Percentiles rank a stretch among this genome's conserved stretches.
Evolutionary conservation across 2,113 vertebrate genomes (phyloP).

Genomic region (Mormoops blainvillei): DNA sequence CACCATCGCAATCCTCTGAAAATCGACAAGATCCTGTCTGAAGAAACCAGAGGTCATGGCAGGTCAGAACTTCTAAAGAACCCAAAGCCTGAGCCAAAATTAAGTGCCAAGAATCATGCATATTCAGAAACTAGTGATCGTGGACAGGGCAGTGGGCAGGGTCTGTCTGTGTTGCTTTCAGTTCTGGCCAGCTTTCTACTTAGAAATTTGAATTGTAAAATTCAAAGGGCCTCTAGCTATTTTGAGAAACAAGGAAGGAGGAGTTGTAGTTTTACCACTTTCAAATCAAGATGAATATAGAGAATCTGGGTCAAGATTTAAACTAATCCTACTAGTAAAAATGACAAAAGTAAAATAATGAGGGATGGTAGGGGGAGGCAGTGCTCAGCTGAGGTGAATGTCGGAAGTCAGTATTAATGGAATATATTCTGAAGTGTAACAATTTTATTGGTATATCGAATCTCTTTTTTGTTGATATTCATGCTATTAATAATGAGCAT

Average conservation of each 20-base stretch:
- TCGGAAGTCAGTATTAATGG: background rate
- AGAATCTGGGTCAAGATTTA: slow-evolving; percentile 14
- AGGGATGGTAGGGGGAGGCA: background rate
- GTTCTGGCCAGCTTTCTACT: background rate
- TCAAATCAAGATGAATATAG: background rate
- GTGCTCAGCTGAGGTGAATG: background rate
- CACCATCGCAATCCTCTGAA: slow-evolving; percentile 16
- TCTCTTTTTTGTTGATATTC: background rate
- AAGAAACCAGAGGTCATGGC: background rate
- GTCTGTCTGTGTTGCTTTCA: background rate
- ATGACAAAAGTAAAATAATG: background rate
- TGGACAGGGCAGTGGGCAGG: background rate
- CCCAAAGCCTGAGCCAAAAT: slow-evolving; percentile 23
- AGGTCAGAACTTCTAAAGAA: slow-evolving; percentile 29
- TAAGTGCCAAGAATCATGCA: slow-evolving; percentile 4
- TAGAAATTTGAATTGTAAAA: background rate
- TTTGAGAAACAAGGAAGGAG: background rate
- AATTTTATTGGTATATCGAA: background rate
- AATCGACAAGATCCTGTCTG: background rate
- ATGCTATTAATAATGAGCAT: background rate
- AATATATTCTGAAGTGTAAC: background rate
- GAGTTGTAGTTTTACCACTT: background rate
- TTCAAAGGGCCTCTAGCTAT: background rate
- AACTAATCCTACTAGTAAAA: background rate
- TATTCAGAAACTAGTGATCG: background rate